phyloP scores from a whole-genome alignment of 2,113 vertebrate species.

The Phrynosoma blainvillii region DNA sequence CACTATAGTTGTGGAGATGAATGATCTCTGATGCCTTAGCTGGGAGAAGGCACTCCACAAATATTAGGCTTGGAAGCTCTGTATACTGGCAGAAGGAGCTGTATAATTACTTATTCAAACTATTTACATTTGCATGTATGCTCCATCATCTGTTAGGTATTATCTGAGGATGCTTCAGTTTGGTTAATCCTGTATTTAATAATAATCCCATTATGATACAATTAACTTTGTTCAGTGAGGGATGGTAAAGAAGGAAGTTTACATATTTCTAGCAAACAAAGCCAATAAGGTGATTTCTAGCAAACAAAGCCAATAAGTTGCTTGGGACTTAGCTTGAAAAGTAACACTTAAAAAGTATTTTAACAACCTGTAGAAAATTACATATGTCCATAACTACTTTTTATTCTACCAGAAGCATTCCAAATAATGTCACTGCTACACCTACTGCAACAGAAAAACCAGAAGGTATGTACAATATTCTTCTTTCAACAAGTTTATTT shows the following conservation, averaged over 20 bases:
- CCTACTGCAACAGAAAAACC: slow-evolving; percentile 41
- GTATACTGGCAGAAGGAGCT: no score
- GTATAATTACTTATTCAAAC: no score
- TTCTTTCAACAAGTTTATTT: background rate
- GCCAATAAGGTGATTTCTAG: background rate
- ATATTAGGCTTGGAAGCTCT: no score
- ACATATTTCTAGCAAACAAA: background rate
- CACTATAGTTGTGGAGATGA: no score
- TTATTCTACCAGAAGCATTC: slow-evolving; percentile 56
- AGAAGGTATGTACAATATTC: slow-evolving; percentile 1
- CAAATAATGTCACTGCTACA: slow-evolving; percentile 53
- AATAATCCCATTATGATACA: background rate
- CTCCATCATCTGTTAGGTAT: no score
- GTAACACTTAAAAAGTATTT: background rate
- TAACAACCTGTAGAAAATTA: background rate
- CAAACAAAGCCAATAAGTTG: background rate
- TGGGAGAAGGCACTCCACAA: no score
- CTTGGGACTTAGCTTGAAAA: background rate
- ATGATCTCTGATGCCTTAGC: no score
- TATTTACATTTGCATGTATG: no score
- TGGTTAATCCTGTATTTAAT: no score
- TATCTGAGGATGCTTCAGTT: no score
- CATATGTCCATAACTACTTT: background rate
- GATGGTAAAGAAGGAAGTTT: background rate
- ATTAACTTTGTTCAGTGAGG: background rate